Conservation (phyloP, 2,797 vertebrate species). For the Scyliorhinus canicula region DNA sequence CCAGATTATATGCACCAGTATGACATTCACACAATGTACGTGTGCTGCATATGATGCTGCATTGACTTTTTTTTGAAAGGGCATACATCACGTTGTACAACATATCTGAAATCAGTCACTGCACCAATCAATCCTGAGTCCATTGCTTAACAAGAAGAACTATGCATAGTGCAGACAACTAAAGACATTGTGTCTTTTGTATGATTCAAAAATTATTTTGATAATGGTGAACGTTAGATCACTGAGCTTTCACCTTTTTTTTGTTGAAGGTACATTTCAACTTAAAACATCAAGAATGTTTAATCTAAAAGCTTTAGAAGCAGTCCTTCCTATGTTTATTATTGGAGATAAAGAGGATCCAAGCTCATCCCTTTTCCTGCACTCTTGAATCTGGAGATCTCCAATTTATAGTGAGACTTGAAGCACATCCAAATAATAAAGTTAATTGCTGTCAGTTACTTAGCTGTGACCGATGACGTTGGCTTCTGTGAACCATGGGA, state of each 20-base stretch:
- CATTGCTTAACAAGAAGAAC: neutral
- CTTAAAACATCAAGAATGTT: neutral
- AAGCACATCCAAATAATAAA: neutral
- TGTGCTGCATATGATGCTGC: neutral
- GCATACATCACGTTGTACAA: neutral
- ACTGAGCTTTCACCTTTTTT: neutral
- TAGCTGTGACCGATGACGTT: neutral
- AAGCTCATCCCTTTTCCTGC: neutral
- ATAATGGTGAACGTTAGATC: neutral
- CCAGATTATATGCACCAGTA: neutral
- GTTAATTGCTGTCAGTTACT: neutral
- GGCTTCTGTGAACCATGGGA: neutral
- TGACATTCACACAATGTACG: constrained; percentile 5
- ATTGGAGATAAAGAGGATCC: neutral
- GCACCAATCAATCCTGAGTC: neutral
- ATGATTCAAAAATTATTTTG: neutral
- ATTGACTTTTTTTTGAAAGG: constrained; percentile 7
- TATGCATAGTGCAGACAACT: neutral
- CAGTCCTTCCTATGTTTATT: neutral
- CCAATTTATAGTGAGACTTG: neutral
- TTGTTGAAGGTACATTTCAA: neutral
- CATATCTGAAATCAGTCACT: neutral
- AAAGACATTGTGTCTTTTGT: neutral
- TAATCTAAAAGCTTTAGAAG: neutral
- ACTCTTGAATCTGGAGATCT: neutral